Evolutionary conservation across 2,113 vertebrate species (phyloP).

Genomic region (Chaenogobius annularis): DNA sequence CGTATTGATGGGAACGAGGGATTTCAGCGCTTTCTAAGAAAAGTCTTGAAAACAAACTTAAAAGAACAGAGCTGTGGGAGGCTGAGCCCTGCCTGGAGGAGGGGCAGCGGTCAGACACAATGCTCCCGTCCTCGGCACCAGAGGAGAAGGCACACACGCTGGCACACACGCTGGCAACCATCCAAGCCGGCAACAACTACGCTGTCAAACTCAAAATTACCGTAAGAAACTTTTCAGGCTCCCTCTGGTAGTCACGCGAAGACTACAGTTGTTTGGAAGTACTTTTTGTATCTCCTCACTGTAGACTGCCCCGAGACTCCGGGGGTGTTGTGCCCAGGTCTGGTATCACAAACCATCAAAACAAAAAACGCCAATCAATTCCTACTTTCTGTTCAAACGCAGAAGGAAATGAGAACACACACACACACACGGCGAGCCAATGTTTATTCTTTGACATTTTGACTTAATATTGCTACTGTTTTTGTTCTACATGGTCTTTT

Average conservation of each 20-base stretch:
- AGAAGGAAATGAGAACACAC: too few relatives aligned
- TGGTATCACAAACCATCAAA: too few relatives aligned
- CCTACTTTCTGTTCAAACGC: too few relatives aligned
- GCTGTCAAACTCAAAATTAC: constrained; percentile 8
- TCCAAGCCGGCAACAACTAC: not conserved
- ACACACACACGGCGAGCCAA: too few relatives aligned
- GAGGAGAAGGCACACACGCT: constrained; percentile 23
- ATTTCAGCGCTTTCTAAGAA: not conserved
- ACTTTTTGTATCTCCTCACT: not conserved
- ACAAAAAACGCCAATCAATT: too few relatives aligned
- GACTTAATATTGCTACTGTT: too few relatives aligned
- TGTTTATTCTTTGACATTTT: too few relatives aligned
- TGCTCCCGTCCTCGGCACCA: constrained; percentile 11
- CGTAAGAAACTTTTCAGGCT: not conserved
- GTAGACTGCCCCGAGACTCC: too few relatives aligned
- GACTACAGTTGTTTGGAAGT: too few relatives aligned
- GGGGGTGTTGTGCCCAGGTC: too few relatives aligned
- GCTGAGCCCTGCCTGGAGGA: not conserved
- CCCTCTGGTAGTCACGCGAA: not conserved
- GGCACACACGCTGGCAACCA: constrained; percentile 36
- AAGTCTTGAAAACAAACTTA: not conserved
- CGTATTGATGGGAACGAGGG: not conserved
- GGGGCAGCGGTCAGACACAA: constrained; percentile 14
- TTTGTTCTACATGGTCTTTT: too few relatives aligned
- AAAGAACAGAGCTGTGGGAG: constrained; percentile 15